phyloP scores from a whole-genome alignment of 2,113 vertebrate genomes.

The Rhabdomys dilectus region DNA sequence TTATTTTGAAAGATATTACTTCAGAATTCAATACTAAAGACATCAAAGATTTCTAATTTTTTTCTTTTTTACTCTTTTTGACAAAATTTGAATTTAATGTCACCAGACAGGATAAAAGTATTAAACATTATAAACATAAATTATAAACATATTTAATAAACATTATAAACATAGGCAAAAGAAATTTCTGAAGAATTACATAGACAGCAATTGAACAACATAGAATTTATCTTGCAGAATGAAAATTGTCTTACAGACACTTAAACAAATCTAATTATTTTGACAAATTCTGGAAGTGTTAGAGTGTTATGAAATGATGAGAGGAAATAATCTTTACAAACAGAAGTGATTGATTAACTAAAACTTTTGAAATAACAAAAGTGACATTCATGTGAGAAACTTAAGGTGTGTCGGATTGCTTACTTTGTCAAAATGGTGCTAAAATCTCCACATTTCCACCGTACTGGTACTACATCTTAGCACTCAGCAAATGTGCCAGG shows the following conservation, averaged over 20 bases:
- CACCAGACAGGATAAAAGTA: not conserved
- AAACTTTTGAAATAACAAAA: conserved; percentile 43
- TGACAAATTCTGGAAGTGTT: conserved; percentile 61
- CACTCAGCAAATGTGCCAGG: not conserved
- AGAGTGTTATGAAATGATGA: conserved; percentile 43
- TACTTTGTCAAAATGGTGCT: conserved; percentile 48
- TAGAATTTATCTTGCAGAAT: conserved; percentile 27
- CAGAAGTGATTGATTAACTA: conserved; percentile 72
- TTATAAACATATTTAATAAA: too few relatives aligned
- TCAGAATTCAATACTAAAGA: conserved; percentile 33
- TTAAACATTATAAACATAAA: conserved; percentile 44
- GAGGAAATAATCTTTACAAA: conserved; percentile 13
- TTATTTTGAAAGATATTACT: conserved; percentile 7
- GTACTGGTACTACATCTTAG: not conserved
- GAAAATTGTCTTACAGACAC: conserved; percentile 49
- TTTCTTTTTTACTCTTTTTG: not conserved
- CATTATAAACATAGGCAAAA: conserved; percentile 47
- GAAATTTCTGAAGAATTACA: conserved; percentile 30
- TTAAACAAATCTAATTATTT: conserved; percentile 75
- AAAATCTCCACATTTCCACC: not conserved
- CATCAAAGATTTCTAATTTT: not conserved
- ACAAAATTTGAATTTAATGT: conserved; percentile 5
- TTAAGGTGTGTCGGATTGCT: not conserved
- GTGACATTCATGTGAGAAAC: conserved; percentile 44
- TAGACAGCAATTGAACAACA: not conserved